These are phyloP conservation scores for Scaptomyza cyrtandrae DNA, from an alignment of 2,888 invertebrate species.

Conservation along the genomic window DNA sequence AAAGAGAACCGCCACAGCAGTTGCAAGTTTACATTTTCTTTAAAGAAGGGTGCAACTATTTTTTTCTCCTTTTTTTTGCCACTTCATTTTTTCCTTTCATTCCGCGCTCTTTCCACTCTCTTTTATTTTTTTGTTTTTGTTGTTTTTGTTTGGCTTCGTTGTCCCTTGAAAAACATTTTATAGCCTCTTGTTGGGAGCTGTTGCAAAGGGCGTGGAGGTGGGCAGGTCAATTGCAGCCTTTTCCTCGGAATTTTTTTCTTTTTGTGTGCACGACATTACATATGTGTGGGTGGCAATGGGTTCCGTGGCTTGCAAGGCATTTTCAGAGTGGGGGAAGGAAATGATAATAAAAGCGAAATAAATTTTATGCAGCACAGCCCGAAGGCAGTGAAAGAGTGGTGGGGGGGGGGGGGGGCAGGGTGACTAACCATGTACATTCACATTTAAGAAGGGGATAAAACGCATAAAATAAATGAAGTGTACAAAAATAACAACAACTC, in stretches of 20 bases:
- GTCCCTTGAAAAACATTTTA: constrained; percentile 69
- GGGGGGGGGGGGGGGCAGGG: constrained; percentile 7
- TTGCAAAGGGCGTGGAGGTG: constrained; percentile 11
- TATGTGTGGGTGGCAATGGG: constrained; percentile 30
- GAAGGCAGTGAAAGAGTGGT: constrained; percentile 1
- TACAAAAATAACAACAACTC: constrained; percentile 38
- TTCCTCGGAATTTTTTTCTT: constrained; percentile 59
- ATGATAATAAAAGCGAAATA: constrained; percentile 79
- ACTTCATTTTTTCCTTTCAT: constrained; percentile 27
- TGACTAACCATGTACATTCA: constrained; percentile 75
- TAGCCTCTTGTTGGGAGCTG: constrained; percentile 40
- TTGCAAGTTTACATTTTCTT: constrained; percentile 69
- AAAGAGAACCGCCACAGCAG: constrained; percentile 21
- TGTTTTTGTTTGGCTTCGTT: constrained; percentile 38
- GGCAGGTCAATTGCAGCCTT: constrained; percentile 74
- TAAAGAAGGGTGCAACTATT: constrained; percentile 68
- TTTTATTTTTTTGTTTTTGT: constrained; percentile 18
- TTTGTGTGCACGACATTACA: constrained; percentile 52
- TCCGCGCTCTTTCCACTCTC: background rate
- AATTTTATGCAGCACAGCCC: constrained; percentile 73
- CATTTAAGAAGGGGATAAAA: constrained; percentile 71
- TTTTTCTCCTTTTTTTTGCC: constrained; percentile 14
- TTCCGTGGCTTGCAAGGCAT: constrained; percentile 3
- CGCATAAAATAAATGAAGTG: constrained; percentile 79
- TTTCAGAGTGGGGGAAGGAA: constrained; percentile 32